A percentile compares a stretch with the other conserved stretches of the same genome.
Conservation (phyloP, 2,113 vertebrate genomes). For the Meleagris gallopavo region DNA sequence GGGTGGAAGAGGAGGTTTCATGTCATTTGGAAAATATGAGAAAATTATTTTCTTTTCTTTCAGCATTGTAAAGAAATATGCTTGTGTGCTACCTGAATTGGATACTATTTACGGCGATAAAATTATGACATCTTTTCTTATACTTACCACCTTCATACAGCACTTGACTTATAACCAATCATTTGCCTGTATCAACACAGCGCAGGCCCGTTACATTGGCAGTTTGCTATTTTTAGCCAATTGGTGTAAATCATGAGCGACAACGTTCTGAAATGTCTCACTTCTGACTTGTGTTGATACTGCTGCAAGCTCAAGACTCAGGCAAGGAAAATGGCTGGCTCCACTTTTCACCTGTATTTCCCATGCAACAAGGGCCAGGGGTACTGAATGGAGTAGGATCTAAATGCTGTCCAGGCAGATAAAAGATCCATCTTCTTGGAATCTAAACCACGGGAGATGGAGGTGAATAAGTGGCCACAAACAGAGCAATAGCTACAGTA, state of each 20-base stretch:
- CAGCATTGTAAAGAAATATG: not conserved
- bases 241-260: conserved; percentile 35
- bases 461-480: not conserved
- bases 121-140: conserved; percentile 6
- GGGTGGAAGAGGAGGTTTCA: not conserved
- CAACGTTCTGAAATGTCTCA: conserved; percentile 21
- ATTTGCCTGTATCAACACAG: conserved; percentile 42
- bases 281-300: not conserved
- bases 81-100: not conserved
- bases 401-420: not conserved
- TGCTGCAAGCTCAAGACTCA: not conserved
- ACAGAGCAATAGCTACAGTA: not conserved
- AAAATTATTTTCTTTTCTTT: conserved; percentile 11
- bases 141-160: not conserved
- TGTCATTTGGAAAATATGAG: not conserved
- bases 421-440: not conserved
- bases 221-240: conserved; percentile 39
- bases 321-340: not conserved
- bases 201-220: conserved; percentile 13
- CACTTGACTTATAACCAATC: conserved; percentile 39
- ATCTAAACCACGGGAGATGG: not conserved
- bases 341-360: not conserved
- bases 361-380: not conserved
- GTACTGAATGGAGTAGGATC: not conserved
- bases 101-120: conserved; percentile 19